Evolutionary conservation across 2,797 vertebrate species (phyloP).

Genomic region (Xenops minutus): DNA sequence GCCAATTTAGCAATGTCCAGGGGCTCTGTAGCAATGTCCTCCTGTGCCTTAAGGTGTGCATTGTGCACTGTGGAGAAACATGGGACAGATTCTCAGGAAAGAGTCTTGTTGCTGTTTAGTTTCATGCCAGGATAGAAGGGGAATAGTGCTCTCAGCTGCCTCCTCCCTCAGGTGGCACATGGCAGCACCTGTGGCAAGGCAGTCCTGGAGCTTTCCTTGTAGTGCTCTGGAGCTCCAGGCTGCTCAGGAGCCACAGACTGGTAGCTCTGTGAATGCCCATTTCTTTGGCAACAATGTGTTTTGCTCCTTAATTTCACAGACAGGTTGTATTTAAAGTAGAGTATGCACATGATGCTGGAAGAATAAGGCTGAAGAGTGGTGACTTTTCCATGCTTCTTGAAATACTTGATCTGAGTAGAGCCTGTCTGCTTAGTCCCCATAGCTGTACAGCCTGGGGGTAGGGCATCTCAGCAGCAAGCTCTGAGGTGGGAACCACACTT

Average conservation of each 20-base stretch:
- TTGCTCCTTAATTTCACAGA: background rate
- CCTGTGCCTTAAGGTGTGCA: background rate
- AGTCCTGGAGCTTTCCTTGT: background rate
- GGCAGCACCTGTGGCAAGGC: background rate
- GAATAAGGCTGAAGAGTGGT: background rate
- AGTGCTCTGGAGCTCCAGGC: background rate
- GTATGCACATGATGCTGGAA: background rate
- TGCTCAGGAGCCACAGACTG: background rate
- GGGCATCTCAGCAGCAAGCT: background rate
- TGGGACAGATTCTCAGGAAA: background rate
- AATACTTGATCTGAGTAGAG: background rate
- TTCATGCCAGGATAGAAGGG: background rate
- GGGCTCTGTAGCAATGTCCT: background rate
- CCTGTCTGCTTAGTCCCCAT: background rate
- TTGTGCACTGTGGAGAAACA: background rate
- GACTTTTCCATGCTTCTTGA: background rate
- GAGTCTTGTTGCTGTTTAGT: background rate
- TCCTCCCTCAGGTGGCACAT: accelerated
- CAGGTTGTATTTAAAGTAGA: background rate
- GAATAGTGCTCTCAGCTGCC: background rate
- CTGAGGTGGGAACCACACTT: background rate
- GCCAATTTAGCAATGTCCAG: background rate
- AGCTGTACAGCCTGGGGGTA: background rate
- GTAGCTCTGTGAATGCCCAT: background rate
- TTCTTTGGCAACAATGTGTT: background rate